Percentiles rank a stretch among this genome's conserved stretches.
These are phyloP conservation scores for Scalopus aquaticus DNA, from an alignment of 2,113 vertebrate genomes.

Conservation along the genomic window DNA sequence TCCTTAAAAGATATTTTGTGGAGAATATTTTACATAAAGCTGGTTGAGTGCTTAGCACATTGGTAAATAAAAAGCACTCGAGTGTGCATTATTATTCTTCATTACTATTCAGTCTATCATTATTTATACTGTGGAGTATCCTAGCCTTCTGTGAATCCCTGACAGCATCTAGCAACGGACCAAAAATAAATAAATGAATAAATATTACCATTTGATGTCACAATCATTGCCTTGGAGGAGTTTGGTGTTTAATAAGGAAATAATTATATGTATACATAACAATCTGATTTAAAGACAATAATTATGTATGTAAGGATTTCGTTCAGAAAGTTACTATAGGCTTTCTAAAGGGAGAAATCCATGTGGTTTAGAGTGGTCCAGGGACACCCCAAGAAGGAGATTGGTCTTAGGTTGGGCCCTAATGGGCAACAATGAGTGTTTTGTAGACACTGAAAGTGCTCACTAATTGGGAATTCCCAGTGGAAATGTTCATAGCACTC, in stretches of 20 bases:
- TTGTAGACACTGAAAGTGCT: fast-evolving
- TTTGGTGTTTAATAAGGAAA: neutral
- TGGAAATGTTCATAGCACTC: neutral
- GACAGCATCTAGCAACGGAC: neutral
- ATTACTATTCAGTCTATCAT: neutral
- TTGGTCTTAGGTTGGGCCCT: neutral
- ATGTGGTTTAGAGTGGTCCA: neutral
- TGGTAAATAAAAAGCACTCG: neutral
- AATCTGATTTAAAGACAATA: neutral
- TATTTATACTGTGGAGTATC: neutral
- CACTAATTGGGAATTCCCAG: neutral
- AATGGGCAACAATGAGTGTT: neutral
- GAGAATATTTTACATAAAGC: neutral
- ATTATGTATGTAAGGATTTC: neutral
- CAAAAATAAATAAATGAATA: neutral
- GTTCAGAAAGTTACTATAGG: neutral
- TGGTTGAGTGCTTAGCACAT: neutral
- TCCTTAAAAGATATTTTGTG: neutral
- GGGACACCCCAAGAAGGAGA: neutral
- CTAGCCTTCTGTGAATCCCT: neutral
- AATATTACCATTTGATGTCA: neutral
- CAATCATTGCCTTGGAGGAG: neutral
- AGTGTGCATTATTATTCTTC: neutral
- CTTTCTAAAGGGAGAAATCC: neutral
- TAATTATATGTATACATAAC: neutral